These are phyloP conservation scores for Diorhabda elongata DNA, from an alignment of 1,140 invertebrate genomes.

Conservation along the genomic window DNA sequence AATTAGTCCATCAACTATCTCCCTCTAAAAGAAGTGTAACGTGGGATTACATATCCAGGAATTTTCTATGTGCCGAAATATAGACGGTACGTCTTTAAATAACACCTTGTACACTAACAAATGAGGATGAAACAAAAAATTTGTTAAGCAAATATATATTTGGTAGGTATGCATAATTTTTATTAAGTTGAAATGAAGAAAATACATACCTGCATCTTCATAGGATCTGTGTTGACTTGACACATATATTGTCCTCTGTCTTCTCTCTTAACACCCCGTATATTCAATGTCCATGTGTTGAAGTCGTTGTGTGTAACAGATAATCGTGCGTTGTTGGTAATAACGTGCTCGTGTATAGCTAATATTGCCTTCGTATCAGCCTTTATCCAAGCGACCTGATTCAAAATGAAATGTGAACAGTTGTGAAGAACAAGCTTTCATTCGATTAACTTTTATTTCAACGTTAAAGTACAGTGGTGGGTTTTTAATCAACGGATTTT, in stretches of 20 bases:
- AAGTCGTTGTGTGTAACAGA: conserved; percentile 82
- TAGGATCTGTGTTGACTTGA: conserved; percentile 90
- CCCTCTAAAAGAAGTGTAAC: no score
- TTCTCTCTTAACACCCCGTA: conserved; percentile 72
- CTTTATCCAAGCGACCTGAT: conserved; percentile 88
- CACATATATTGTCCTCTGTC: conserved; percentile 89
- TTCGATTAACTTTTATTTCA: conserved; percentile 20
- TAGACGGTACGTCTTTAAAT: no score
- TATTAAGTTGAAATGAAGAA: not conserved
- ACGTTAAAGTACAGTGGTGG: conserved; percentile 8
- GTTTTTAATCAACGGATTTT: conserved; percentile 7
- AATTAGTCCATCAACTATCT: no score
- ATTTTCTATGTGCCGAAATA: no score
- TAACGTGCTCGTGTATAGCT: conserved; percentile 87
- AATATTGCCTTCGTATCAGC: conserved; percentile 87
- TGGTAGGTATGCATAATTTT: no score
- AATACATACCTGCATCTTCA: conserved; percentile 79
- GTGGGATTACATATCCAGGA: no score
- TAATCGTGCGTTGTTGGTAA: conserved; percentile 83
- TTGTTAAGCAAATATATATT: no score
- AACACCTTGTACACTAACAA: no score
- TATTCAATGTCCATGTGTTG: conserved; percentile 84
- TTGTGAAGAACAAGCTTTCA: conserved; percentile 20
- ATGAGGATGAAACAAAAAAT: no score
- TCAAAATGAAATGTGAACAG: conserved; percentile 35